Evolutionary conservation across 1,140 invertebrate species (phyloP).

Genomic region (Globodera rostochiensis): DNA sequence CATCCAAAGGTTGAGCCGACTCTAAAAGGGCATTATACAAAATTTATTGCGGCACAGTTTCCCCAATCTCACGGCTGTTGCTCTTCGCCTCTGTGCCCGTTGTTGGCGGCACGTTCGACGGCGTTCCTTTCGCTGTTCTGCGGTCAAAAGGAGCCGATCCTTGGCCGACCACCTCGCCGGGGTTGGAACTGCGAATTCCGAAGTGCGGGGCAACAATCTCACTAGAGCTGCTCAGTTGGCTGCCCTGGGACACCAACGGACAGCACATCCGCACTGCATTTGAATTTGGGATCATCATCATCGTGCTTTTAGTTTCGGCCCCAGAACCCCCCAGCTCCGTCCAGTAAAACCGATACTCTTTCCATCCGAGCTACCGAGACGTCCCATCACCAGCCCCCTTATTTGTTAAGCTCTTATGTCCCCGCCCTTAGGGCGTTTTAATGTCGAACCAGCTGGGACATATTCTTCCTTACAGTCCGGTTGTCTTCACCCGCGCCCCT

Average conservation of each 20-base stretch:
- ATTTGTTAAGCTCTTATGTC: no score
- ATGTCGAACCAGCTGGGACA: no score
- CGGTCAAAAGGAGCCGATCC: constrained; percentile 57
- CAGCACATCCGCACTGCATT: constrained; percentile 58
- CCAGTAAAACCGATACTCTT: constrained; percentile 13
- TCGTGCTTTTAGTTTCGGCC: no score
- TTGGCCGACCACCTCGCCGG: constrained; percentile 57
- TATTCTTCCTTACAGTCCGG: no score
- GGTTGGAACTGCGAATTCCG: constrained; percentile 52
- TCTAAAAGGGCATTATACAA: no score
- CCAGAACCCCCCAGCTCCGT: no score
- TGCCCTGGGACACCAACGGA: constrained; percentile 47
- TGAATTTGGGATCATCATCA: neutral
- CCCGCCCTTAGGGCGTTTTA: no score
- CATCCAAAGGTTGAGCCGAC: no score
- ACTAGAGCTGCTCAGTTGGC: constrained; percentile 42
- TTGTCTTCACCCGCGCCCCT: neutral
- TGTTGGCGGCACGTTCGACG: neutral
- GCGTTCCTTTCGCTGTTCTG: neutral
- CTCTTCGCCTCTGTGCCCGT: neutral
- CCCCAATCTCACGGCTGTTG: no score
- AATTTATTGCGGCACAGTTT: no score
- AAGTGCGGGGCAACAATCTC: constrained; percentile 59
- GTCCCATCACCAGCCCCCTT: neutral
- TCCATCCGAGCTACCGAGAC: neutral